Evolutionary conservation across 2,113 vertebrate species (phyloP), one percentile per base, ranked within the genome.

Genomic region (Tragelaphus imberbis): DNA sequence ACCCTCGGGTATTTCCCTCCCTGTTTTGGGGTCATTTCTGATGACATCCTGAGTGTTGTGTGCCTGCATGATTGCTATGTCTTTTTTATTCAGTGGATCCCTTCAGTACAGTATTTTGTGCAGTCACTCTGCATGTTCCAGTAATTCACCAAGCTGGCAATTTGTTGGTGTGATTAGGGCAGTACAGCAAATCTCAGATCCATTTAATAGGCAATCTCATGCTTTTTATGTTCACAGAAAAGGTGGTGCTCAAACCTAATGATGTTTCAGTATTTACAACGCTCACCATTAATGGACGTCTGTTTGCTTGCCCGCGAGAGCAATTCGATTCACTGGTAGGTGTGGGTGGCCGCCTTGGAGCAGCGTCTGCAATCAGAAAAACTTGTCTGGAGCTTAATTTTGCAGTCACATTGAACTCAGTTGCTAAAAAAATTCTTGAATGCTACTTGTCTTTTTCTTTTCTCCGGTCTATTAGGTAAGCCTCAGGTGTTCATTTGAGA

Each of bases 191-290:
- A 97, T 97, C 98, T 92, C 98, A 82, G 89, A 63, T 97, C 21
- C 79, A 6, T 96, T 79, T 98, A 98, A 97, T 86, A 95, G 98
- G 94, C 80, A 97, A 93, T 94, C 84, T 97, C 94, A 30, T 98
- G 93, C 98, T 98, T 99, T 98, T 98, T 97, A 88, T 98, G 93
- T 97, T 99, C 98, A 97, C 99, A 99, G 99, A 99, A 98, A 99
- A 99, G 99, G 99, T 99, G 58, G 98, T 99, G 97, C 99, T 99
- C 97, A 99, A 99, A 96, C 99, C 99, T 98, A 99, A 99, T 33
- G 99, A 99, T 61, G 98, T 99, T 84, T 99, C 99, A 0, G 99
- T 99, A 97, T 99, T 99, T 99, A 99, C 99, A 86, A 99, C 99
- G 10, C 99, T 99, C 97, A 99, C 99, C 94, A 98, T 99, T 94